A percentile compares a stretch with the other conserved stretches of the same genome.
These are phyloP conservation scores for Lycaon pictus DNA, from an alignment of 2,113 vertebrate genomes.

Conservation along the genomic window DNA sequence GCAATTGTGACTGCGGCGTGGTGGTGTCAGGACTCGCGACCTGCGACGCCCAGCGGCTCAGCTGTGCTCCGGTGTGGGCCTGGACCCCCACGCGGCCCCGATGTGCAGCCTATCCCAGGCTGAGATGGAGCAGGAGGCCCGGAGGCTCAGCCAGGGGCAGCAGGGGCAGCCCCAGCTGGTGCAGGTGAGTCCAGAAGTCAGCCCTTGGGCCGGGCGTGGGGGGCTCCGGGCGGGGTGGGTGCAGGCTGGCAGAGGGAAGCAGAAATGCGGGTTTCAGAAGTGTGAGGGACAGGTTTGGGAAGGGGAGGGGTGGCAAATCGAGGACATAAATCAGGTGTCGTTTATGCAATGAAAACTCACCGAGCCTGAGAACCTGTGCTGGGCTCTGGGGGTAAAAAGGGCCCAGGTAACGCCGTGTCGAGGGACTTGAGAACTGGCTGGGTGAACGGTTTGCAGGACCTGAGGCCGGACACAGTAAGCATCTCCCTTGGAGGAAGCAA, in stretches of 20 bases:
- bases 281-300: background rate
- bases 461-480: background rate
- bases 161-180: background rate
- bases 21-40: accelerated
- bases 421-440: background rate
- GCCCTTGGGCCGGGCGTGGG: background rate
- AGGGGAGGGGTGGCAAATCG: background rate
- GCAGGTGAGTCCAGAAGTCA: background rate
- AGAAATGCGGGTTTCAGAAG: background rate
- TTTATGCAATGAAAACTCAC: background rate
- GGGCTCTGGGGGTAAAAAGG: background rate
- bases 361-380: background rate
- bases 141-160: background rate
- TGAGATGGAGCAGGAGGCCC: conserved; percentile 29
- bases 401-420: no score
- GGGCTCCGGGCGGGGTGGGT: background rate
- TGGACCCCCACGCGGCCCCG: background rate
- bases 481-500: background rate
- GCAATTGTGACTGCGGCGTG: conserved; percentile 75
- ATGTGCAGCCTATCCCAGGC: background rate
- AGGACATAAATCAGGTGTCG: background rate
- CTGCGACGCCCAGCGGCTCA: accelerated
- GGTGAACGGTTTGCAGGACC: background rate
- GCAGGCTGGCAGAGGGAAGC: no score
- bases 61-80: background rate